A percentile compares a stretch with the other conserved stretches of the same genome.
phyloP scores from a whole-genome alignment of 37 sponge, comb jelly and placozoan genomes.

The Mnemiopsis leidyi region DNA sequence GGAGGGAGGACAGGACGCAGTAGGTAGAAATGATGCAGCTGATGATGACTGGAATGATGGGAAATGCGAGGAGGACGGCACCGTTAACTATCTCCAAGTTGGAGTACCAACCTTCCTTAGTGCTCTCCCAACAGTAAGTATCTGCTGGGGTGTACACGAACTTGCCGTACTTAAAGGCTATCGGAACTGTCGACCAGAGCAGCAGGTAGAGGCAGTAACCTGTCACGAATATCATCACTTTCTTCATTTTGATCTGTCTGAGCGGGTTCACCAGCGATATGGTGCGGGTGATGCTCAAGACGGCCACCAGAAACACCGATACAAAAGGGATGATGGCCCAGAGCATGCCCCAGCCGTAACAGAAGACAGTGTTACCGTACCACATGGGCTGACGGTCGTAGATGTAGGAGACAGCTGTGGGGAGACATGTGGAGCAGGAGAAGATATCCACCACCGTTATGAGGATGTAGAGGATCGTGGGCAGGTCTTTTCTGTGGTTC shows the following conservation, averaged over 20 bases:
- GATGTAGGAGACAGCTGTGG: slow-evolving; percentile 27
- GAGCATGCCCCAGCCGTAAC: slow-evolving; percentile 33
- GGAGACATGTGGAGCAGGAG: slow-evolving; percentile 38
- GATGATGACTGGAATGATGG: slow-evolving; percentile 50
- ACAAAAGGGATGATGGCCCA: slow-evolving; percentile 59
- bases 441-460: slow-evolving; percentile 36
- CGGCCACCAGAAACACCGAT: slow-evolving; percentile 58
- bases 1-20: slow-evolving; percentile 44
- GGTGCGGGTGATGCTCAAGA: slow-evolving; percentile 56
- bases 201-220: neutral
- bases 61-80: slow-evolving; percentile 43
- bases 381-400: slow-evolving; percentile 55
- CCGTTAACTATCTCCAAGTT: slow-evolving; percentile 21
- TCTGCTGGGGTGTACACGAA: slow-evolving; percentile 41
- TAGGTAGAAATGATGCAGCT: slow-evolving; percentile 42
- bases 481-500: neutral
- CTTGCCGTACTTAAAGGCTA: neutral
- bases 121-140: slow-evolving; percentile 63
- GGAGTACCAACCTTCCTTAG: slow-evolving; percentile 5
- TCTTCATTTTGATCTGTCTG: neutral
- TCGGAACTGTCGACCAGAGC: slow-evolving; percentile 61
- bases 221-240: neutral
- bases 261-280: slow-evolving; percentile 41
- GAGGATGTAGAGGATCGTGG: slow-evolving; percentile 37
- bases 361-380: slow-evolving; percentile 41